A percentile compares a stretch with the other conserved stretches of the same genome.
Conservation (phyloP, 2,797 vertebrate species). For the Rhadinocentrus ornatus region DNA sequence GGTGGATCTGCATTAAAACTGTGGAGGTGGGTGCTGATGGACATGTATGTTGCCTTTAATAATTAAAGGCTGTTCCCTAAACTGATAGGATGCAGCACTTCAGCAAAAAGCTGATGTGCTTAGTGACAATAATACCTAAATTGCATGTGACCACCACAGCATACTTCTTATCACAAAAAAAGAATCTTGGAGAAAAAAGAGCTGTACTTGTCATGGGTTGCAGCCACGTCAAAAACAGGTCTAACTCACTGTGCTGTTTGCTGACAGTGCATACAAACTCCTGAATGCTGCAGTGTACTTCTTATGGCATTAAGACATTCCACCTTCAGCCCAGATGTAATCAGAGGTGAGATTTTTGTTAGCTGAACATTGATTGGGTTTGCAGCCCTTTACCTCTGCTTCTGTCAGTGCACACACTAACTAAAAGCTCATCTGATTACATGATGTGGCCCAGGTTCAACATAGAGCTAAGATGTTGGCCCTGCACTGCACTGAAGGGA, state of each 20-base stretch:
- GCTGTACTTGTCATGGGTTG: conserved; percentile 23
- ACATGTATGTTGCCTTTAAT: conserved; percentile 18
- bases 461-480: conserved; percentile 49
- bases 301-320: conserved; percentile 36
- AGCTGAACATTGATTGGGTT: conserved; percentile 51
- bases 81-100: conserved; percentile 29
- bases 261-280: conserved; percentile 36
- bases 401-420: conserved; percentile 27
- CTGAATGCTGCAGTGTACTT: conserved; percentile 65
- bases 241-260: conserved; percentile 25
- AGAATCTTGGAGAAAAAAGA: background rate
- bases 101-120: conserved; percentile 50
- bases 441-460: conserved; percentile 62
- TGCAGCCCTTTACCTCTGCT: conserved; percentile 45
- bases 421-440: conserved; percentile 33
- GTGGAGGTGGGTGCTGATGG: conserved; percentile 25
- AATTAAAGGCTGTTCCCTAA: conserved; percentile 11
- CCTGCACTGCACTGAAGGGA: conserved; percentile 28
- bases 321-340: conserved; percentile 53
- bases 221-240: conserved; percentile 29
- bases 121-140: conserved; percentile 17
- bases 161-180: conserved; percentile 12
- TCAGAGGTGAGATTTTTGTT: conserved; percentile 23
- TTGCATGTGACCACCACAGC: conserved; percentile 23
- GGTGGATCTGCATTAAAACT: conserved; percentile 25